These are phyloP conservation scores for Leptinotarsa peninsularis DNA, from an alignment of 2,888 invertebrate genomes.

Conservation along the genomic window DNA sequence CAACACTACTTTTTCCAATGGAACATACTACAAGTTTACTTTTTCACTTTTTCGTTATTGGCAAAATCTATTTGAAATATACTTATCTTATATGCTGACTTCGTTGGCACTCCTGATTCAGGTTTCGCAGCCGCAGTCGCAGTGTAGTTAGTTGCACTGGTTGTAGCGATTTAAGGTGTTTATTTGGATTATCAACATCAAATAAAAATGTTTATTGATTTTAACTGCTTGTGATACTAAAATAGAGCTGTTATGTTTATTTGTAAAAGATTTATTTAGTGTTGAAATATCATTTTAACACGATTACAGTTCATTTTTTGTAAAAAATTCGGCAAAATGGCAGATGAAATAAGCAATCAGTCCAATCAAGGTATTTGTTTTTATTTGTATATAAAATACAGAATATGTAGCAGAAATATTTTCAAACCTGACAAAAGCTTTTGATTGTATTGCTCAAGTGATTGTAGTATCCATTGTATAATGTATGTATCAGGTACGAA, in stretches of 20 bases:
- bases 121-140: slow-evolving; percentile 14
- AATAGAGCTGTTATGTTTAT: slow-evolving; percentile 36
- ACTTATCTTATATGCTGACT: not conserved
- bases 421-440: too few species aligned
- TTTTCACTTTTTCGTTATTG: not conserved
- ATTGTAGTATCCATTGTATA: not conserved
- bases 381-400: slow-evolving; percentile 28
- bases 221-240: slow-evolving; percentile 35
- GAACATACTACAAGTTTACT: too few species aligned
- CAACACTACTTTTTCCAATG: too few species aligned
- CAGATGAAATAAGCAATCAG: slow-evolving; percentile 79
- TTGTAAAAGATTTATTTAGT: slow-evolving; percentile 32
- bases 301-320: slow-evolving; percentile 20
- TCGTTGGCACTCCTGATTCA: slow-evolving; percentile 3
- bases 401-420: too few species aligned
- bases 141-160: slow-evolving; percentile 1
- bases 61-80: not conserved
- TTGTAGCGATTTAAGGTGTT: slow-evolving; percentile 1
- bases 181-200: slow-evolving; percentile 28
- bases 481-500: too few species aligned
- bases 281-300: slow-evolving; percentile 26
- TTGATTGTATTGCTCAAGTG: not conserved
- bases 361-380: slow-evolving; percentile 65
- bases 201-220: slow-evolving; percentile 34
- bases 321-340: slow-evolving; percentile 69